Evolutionary conservation across 2,888 invertebrate species (phyloP).

Genomic region (Lepetodrilus schrolli): DNA sequence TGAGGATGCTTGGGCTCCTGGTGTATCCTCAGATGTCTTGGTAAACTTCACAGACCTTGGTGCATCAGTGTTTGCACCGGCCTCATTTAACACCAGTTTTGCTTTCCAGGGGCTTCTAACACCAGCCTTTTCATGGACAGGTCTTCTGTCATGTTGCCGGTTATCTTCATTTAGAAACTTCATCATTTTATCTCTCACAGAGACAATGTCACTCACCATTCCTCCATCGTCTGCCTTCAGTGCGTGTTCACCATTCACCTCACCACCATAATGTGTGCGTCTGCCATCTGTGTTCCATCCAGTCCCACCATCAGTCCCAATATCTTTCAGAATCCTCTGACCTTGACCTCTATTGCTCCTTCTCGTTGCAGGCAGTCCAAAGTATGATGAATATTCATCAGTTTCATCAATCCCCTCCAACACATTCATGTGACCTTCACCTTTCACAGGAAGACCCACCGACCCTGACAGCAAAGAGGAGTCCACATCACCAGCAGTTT

Average conservation of each 20-base stretch:
- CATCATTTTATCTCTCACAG: constrained; percentile 28
- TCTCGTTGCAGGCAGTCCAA: not conserved
- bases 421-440: not conserved
- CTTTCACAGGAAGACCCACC: not conserved
- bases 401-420: not conserved
- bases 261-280: not conserved
- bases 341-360: not conserved
- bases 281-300: too few relatives aligned
- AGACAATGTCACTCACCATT: constrained; percentile 15
- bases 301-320: too few relatives aligned
- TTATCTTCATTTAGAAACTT: constrained; percentile 18
- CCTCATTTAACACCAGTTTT: not conserved
- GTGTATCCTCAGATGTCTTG: too few relatives aligned
- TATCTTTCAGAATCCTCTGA: too few relatives aligned
- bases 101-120: not conserved
- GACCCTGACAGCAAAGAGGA: constrained; percentile 29
- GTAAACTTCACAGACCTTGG: not conserved
- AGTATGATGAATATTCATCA: constrained; percentile 2
- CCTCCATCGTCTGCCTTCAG: not conserved
- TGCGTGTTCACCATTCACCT: not conserved
- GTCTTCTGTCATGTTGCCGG: not conserved
- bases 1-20: too few relatives aligned
- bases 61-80: not conserved
- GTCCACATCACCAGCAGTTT: constrained; percentile 45
- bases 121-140: not conserved